Conservation (phyloP, 2,113 vertebrate species). For the Notarius quadriscutis region DNA sequence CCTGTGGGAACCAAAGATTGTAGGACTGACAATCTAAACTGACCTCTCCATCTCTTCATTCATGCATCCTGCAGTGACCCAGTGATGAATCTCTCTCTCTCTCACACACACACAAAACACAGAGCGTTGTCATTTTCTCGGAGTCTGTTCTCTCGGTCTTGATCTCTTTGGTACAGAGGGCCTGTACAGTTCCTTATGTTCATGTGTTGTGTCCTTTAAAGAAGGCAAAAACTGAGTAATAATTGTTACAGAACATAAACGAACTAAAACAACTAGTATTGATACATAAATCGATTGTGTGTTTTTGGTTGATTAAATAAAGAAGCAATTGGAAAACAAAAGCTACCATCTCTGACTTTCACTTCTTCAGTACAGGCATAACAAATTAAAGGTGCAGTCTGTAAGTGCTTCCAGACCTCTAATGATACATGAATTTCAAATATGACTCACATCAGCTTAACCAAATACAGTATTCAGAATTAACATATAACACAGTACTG, state of each 20-base stretch:
- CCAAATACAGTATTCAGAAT: background rate
- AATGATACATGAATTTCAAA: background rate
- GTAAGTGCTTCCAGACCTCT: no score
- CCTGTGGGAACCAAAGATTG: conserved; percentile 49
- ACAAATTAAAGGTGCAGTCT: background rate
- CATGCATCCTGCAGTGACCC: background rate
- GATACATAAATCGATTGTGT: conserved; percentile 68
- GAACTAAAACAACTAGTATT: conserved; percentile 64
- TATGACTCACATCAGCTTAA: background rate
- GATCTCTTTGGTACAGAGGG: conserved; percentile 47
- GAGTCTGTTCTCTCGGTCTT: conserved; percentile 57
- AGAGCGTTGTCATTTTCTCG: conserved; percentile 27
- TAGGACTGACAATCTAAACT: conserved; percentile 46
- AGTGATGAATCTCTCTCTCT: background rate
- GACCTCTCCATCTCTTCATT: conserved; percentile 1
- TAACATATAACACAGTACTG: background rate
- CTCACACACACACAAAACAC: background rate
- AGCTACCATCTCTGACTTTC: conserved; percentile 34
- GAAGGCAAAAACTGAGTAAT: conserved; percentile 60
- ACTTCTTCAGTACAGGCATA: background rate
- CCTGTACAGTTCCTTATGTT: conserved; percentile 59
- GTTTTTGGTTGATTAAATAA: conserved; percentile 75
- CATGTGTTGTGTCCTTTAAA: conserved; percentile 60
- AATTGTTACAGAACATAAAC: conserved; percentile 66
- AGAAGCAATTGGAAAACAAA: conserved; percentile 64